Evolutionary conservation across 1,140 invertebrate genomes (phyloP).

Genomic region (Drosophila rufa): DNA sequence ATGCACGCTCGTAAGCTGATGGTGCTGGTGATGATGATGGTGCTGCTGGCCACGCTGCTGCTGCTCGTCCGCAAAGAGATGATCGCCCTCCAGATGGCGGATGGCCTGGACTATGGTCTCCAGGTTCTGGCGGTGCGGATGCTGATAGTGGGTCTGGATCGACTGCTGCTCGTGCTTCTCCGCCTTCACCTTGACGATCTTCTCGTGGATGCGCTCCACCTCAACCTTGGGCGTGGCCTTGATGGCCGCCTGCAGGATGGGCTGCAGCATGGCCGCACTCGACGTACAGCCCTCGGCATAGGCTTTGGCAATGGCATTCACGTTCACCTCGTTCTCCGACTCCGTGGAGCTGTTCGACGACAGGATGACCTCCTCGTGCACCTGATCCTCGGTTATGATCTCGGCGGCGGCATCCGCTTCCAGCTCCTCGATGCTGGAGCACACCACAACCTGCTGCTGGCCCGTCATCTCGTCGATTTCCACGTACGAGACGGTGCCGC

Average conservation of each 20-base stretch:
- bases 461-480: constrained; percentile 84
- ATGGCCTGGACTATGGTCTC: constrained; percentile 99
- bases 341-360: constrained; percentile 77
- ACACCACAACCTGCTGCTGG: constrained; percentile 83
- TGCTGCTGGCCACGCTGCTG: constrained; percentile 71
- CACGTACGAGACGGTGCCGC: constrained; percentile 77
- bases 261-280: constrained; percentile 86
- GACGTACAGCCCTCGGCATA: constrained; percentile 81
- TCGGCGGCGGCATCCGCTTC: constrained; percentile 80
- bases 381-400: constrained; percentile 81
- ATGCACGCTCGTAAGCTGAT: constrained; percentile 49
- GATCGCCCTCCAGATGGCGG: constrained; percentile 96
- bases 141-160: constrained; percentile 85
- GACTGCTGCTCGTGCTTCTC: constrained; percentile 69
- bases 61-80: constrained; percentile 92
- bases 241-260: constrained; percentile 93
- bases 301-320: constrained; percentile 83
- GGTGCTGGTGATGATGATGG: constrained; percentile 62
- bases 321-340: constrained; percentile 81
- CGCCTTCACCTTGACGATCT: constrained; percentile 78
- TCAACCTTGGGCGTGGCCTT: constrained; percentile 94
- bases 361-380: constrained; percentile 82
- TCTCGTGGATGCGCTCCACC: constrained; percentile 87
- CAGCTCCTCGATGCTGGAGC: constrained; percentile 81
- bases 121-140: constrained; percentile 94